Base-by-base conservation (phyloP, 2,113 vertebrate species). In the Nyctibius bracteatus region DNA sequence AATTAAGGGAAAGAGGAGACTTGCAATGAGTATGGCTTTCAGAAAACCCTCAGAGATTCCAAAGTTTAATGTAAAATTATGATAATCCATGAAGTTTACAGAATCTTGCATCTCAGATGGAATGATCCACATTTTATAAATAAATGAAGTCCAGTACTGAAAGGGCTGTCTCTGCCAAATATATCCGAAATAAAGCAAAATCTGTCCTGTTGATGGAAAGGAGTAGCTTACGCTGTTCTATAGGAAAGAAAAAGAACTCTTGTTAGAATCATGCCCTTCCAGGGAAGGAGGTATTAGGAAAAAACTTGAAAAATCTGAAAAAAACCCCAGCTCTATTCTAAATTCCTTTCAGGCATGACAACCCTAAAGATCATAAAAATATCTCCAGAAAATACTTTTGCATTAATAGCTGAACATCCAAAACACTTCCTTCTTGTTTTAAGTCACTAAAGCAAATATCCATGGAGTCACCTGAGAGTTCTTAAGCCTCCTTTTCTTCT, bases 211-310 rank as follows among this genome's bases (percentile, higher is more conserved):
- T 49, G 21, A 68, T 33, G 13, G n/a, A 85, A 88, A 75, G 9
- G 20, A 74, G 6, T 58, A 75, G 4, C 20, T 85, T 65, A 27
- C 0, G 3, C 25, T 0, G 2, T 49, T 58, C n/a, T 22, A 7
- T 23, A 39, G 9, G 35, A 61, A 75, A 74, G 27, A 46, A 55
- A 68, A 70, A 39, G 20, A 59, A 14, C 16, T 47, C 14, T 9
- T 62, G 1, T 65, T 80, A 84, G 58, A 54, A 61, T 31, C 20
- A 15, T 73, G 24, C 9, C 24, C 2, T 79, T 46, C 35, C 7
- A 41, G 13, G 43, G 47, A 83, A 41, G 13, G 41, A 66, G 4
- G 12, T 14, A 59, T 81, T 85, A 55, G 16, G 28, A 54, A 81
- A 84, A 70, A 66, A 2, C 2, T 27, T 28, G 22, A 89, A 81